Evolutionary conservation across 92 coral and sea anemone genomes (phyloP).

Genomic region (Epizoanthus rinbou): DNA sequence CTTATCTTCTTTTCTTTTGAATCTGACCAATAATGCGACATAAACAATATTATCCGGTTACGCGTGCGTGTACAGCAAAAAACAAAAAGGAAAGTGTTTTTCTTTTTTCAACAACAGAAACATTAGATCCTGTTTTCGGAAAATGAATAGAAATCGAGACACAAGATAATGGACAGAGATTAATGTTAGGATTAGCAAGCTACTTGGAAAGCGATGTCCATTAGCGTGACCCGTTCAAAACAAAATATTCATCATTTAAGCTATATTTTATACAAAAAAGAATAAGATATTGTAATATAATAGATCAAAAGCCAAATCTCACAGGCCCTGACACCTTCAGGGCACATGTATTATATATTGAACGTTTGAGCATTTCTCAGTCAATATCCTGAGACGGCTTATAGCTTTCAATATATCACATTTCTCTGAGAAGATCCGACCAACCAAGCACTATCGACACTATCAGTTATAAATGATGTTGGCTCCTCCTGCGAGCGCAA

Average conservation of each 20-base stretch:
- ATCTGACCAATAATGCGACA: not conserved
- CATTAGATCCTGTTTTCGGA: constrained; percentile 1
- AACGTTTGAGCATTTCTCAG: constrained; percentile 16
- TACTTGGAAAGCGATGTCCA: not conserved
- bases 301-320: not conserved
- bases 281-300: not conserved
- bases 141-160: not conserved
- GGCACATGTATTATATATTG: constrained; percentile 21
- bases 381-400: constrained; percentile 31
- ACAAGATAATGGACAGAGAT: not conserved
- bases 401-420: constrained; percentile 29
- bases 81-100: not conserved
- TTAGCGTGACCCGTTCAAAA: constrained; percentile 7
- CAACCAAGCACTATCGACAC: not conserved
- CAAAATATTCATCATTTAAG: not conserved
- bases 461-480: constrained; percentile 24
- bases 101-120: not conserved
- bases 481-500: constrained; percentile 31
- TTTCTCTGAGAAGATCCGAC: constrained; percentile 31
- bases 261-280: not conserved
- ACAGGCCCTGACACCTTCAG: constrained; percentile 24
- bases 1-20: too few relatives aligned
- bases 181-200: constrained; percentile 2
- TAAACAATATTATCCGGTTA: not conserved
- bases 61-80: not conserved